A percentile compares a stretch with the other conserved stretches of the same genome.
Evolutionary conservation across 1,140 invertebrate genomes (phyloP).

Genomic region (Conus betulinus): DNA sequence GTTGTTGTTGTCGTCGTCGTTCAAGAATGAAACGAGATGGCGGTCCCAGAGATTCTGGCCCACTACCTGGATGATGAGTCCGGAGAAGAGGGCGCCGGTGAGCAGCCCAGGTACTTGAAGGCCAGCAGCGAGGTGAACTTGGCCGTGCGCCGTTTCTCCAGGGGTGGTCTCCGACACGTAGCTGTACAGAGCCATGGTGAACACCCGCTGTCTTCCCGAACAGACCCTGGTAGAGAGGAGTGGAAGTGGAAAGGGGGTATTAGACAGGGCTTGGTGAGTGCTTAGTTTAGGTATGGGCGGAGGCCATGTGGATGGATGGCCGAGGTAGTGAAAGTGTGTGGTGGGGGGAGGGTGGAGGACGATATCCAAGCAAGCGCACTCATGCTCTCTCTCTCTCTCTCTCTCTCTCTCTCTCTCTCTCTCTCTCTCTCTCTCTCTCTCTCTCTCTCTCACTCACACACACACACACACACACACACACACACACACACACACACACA

Average conservation of each 20-base stretch:
- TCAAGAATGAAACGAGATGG: not conserved
- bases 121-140: conserved; percentile 70
- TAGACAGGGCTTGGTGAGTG: too few species aligned
- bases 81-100: conserved; percentile 18
- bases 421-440: too few species aligned
- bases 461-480: conserved; percentile 15
- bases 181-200: conserved; percentile 73
- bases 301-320: too few species aligned
- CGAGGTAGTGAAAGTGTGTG: too few species aligned
- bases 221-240: conserved; percentile 53
- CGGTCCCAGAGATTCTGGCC: not conserved
- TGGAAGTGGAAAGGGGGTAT: not conserved
- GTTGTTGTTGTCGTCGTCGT: not conserved
- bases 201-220: conserved; percentile 73
- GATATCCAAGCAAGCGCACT: too few species aligned
- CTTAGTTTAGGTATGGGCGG: too few species aligned
- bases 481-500: conserved; percentile 1
- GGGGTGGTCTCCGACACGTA: conserved; percentile 70
- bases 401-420: too few species aligned
- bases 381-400: too few species aligned
- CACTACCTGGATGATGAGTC: conserved; percentile 25
- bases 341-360: too few species aligned
- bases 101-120: conserved; percentile 74
- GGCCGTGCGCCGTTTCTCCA: conserved; percentile 60
- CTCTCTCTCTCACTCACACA: not conserved